Percentiles rank a stretch among this genome's conserved stretches.
phyloP scores from a whole-genome alignment of 2,797 vertebrate genomes.

The Rhinoraja longicauda region DNA sequence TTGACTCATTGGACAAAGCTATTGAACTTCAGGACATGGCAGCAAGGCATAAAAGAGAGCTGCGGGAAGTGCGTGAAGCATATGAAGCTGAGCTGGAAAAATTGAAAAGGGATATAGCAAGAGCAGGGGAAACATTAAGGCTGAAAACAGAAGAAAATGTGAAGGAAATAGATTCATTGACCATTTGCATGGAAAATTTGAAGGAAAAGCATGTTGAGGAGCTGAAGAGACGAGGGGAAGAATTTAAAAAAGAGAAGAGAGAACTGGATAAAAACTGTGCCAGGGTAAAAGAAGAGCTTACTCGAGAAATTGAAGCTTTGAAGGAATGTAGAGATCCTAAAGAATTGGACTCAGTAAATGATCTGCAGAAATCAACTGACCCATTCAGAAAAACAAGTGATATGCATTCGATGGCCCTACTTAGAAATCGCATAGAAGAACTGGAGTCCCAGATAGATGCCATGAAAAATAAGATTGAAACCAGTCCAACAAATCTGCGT shows the following conservation, averaged over 20 bases:
- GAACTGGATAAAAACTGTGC: conserved; percentile 52
- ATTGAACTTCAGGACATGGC: conserved; percentile 57
- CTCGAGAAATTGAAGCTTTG: conserved; percentile 45
- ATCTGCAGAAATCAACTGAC: conserved; percentile 38
- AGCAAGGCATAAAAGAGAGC: conserved; percentile 59
- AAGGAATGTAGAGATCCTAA: neutral
- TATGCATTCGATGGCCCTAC: conserved; percentile 40
- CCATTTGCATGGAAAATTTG: conserved; percentile 62
- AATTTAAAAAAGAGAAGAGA: conserved; percentile 37
- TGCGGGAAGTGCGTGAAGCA: conserved; percentile 56
- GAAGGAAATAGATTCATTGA: conserved; percentile 61
- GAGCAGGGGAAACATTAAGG: conserved; percentile 53
- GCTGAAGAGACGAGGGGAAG: conserved; percentile 32
- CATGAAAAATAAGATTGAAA: conserved; percentile 60
- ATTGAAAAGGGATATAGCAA: conserved; percentile 53
- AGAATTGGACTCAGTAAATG: neutral
- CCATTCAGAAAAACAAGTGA: conserved; percentile 25
- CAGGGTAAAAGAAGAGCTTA: conserved; percentile 58
- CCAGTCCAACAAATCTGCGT: conserved; percentile 54
- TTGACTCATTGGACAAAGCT: conserved; percentile 56
- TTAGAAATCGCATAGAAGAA: conserved; percentile 62
- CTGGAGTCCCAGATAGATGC: conserved; percentile 58
- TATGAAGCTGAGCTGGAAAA: conserved; percentile 57
- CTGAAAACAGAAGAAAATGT: conserved; percentile 59
- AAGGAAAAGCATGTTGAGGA: conserved; percentile 61